Conservation (phyloP, 1,140 invertebrate genomes). For the Radopholus similis region DNA sequence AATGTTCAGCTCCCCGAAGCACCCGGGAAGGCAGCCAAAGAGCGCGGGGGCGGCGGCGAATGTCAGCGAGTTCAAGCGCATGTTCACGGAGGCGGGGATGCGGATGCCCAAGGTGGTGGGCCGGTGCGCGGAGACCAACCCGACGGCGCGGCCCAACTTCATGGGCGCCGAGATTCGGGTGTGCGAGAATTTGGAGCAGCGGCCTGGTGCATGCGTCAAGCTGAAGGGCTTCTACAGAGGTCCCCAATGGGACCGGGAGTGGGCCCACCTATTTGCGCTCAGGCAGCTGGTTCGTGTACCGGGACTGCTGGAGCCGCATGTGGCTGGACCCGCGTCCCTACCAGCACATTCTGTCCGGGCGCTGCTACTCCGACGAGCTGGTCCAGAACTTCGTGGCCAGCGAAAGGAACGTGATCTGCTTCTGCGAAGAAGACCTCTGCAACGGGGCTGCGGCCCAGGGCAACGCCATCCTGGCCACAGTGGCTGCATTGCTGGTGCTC, state of each 20-base stretch:
- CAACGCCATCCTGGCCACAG: too few relatives aligned
- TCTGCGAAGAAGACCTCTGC: constrained; percentile 47
- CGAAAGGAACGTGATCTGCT: constrained; percentile 41
- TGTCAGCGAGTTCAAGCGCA: constrained; percentile 8
- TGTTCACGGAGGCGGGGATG: constrained; percentile 30
- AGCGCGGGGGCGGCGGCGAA: constrained; percentile 24
- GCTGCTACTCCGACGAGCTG: constrained; percentile 39
- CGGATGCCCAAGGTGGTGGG: constrained; percentile 27
- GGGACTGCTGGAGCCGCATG: constrained; percentile 42
- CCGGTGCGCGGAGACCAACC: constrained; percentile 33
- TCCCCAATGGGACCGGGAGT: neutral
- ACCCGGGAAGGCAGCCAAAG: too few relatives aligned
- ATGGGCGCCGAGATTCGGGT: constrained; percentile 33
- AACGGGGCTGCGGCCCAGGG: too few relatives aligned
- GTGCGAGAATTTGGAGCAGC: constrained; percentile 31
- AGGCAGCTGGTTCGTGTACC: constrained; percentile 42
- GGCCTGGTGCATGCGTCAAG: constrained; percentile 45
- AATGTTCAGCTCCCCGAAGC: too few relatives aligned
- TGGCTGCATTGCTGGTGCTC: too few relatives aligned
- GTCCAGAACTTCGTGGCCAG: constrained; percentile 42
- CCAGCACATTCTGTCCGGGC: constrained; percentile 38
- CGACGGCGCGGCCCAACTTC: constrained; percentile 33
- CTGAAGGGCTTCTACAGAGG: constrained; percentile 38
- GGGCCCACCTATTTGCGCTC: constrained; percentile 15
- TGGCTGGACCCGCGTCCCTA: constrained; percentile 42